A percentile compares a stretch with the other conserved stretches of the same genome.
These are phyloP conservation scores for Diglossa brunneiventris DNA, from an alignment of 2,113 vertebrate genomes.

Conservation along the genomic window DNA sequence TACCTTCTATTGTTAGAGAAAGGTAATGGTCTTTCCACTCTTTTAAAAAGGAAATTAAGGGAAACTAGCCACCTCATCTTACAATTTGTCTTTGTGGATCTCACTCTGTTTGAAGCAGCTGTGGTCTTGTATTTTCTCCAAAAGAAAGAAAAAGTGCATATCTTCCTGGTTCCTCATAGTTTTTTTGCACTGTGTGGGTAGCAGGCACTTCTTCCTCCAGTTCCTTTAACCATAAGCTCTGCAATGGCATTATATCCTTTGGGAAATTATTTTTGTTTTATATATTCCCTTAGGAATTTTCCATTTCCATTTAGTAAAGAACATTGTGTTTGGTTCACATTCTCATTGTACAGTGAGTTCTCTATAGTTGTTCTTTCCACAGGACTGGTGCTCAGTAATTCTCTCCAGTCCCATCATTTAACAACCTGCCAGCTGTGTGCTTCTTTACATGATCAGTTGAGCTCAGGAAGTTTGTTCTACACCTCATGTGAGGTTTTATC, in stretches of 20 bases:
- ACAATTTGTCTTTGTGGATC: neutral
- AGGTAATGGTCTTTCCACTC: neutral
- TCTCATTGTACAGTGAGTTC: neutral
- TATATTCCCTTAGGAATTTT: neutral
- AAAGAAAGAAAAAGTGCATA: neutral
- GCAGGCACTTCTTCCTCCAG: neutral
- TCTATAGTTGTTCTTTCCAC: neutral
- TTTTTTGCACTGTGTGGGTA: neutral
- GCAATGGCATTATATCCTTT: neutral
- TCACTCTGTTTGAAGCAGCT: neutral
- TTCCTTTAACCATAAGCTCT: neutral
- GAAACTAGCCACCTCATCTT: neutral
- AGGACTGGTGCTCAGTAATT: constrained; percentile 1
- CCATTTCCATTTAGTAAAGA: neutral
- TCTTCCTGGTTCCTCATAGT: neutral
- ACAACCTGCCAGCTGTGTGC: neutral
- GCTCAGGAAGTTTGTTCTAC: neutral
- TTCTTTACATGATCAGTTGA: neutral
- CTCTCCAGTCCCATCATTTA: neutral
- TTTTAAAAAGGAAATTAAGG: neutral
- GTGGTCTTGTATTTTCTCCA: neutral
- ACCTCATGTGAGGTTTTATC: neutral
- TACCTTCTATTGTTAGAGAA: neutral
- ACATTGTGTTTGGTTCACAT: neutral
- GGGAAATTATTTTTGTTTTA: neutral